phyloP scores from a whole-genome alignment of 2,888 invertebrate genomes.

The Drosophila mulleri region DNA sequence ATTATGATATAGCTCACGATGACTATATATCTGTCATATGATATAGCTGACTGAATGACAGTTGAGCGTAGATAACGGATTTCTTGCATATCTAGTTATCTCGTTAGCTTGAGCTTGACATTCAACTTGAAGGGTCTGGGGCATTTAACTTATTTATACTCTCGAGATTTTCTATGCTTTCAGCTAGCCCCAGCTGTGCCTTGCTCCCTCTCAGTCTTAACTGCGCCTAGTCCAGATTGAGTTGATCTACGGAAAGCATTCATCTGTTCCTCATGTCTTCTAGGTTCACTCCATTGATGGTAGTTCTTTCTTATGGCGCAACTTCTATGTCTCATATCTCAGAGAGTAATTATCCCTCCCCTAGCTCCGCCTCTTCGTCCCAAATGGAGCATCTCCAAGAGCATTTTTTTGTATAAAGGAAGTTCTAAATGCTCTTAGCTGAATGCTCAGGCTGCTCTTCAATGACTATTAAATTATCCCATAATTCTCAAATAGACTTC shows the following conservation, averaged over 20 bases:
- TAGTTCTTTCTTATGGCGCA: too few relatives aligned
- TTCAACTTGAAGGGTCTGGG: not conserved
- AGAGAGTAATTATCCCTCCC: too few relatives aligned
- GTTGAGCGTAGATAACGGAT: not conserved
- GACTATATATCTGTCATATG: not conserved
- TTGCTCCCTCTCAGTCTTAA: too few relatives aligned
- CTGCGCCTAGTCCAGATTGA: too few relatives aligned
- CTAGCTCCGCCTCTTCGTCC: too few relatives aligned
- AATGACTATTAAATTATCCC: not conserved
- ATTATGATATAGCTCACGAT: not conserved
- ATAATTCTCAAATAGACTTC: not conserved
- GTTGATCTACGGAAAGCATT: too few relatives aligned
- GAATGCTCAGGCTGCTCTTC: too few relatives aligned
- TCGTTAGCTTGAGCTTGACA: not conserved
- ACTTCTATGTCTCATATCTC: not conserved
- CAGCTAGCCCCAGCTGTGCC: too few relatives aligned
- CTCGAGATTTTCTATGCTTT: too few relatives aligned
- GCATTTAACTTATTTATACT: too few relatives aligned
- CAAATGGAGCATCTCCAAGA: too few relatives aligned
- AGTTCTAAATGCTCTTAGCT: not conserved
- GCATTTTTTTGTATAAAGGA: not conserved
- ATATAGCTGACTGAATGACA: not conserved
- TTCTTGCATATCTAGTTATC: not conserved
- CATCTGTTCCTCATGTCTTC: not conserved
- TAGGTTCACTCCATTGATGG: too few relatives aligned